phyloP scores from a whole-genome alignment of 2,888 invertebrate species.

The Plagodis pulveraria region DNA sequence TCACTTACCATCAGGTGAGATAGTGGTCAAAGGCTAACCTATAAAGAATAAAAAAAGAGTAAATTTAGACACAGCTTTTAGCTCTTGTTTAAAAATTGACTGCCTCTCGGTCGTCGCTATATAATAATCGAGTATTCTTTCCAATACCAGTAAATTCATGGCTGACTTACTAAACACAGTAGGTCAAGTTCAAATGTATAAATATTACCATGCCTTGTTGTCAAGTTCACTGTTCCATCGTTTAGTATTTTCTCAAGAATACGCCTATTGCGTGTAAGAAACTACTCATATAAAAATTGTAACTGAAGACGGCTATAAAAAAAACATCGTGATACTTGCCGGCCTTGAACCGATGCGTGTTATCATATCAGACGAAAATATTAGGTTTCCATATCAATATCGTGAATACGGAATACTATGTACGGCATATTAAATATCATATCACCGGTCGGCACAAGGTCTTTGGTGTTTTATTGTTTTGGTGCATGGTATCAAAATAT shows the following conservation, averaged over 20 bases:
- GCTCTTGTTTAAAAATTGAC: too few species aligned
- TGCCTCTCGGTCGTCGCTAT: too few species aligned
- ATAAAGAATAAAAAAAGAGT: too few species aligned
- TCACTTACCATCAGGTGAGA: too few species aligned
- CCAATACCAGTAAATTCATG: constrained; percentile 1
- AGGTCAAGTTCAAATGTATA: constrained; percentile 18
- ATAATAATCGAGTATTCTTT: too few species aligned
- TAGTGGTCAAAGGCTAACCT: too few species aligned
- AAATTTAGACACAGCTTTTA: too few species aligned
- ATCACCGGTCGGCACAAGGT: constrained; percentile 39
- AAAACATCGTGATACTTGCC: constrained; percentile 29
- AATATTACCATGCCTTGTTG: constrained; percentile 8
- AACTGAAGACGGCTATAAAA: constrained; percentile 27
- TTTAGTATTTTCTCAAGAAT: constrained; percentile 12
- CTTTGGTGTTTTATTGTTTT: constrained; percentile 34
- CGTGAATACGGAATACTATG: constrained; percentile 39
- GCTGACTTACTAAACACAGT: constrained; percentile 8
- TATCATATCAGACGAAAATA: constrained; percentile 48
- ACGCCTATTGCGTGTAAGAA: constrained; percentile 24
- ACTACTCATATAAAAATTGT: constrained; percentile 25
- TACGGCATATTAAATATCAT: constrained; percentile 22
- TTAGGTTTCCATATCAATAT: constrained; percentile 39
- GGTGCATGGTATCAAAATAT: constrained; percentile 27
- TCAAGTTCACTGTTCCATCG: constrained; percentile 7
- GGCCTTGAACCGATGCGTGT: constrained; percentile 54